phyloP scores from a whole-genome alignment of 2,797 vertebrate species.

The Glossophaga mutica region DNA sequence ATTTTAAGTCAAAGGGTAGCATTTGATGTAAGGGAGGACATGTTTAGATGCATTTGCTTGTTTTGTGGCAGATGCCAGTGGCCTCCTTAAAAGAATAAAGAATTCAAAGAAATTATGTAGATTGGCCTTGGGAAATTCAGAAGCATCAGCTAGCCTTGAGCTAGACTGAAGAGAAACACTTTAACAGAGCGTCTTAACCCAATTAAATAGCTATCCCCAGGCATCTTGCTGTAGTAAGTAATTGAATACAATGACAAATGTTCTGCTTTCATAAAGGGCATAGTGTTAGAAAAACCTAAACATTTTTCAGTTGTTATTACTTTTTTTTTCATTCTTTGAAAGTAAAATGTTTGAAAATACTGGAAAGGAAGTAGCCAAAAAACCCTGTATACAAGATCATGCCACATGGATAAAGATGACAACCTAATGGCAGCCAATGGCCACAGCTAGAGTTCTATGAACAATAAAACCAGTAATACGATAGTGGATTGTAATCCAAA shows the following conservation, averaged over 20 bases:
- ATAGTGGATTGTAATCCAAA: neutral
- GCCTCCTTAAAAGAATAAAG: neutral
- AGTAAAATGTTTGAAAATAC: conserved; percentile 27
- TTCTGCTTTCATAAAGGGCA: conserved; percentile 60
- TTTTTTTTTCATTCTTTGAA: conserved; percentile 18
- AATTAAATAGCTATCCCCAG: conserved; percentile 64
- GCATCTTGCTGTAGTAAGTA: conserved; percentile 60
- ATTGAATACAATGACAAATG: conserved; percentile 71
- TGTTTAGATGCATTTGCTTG: neutral
- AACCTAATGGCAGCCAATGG: neutral
- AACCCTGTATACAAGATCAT: neutral
- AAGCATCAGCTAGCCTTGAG: conserved; percentile 45
- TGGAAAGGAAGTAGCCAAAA: neutral
- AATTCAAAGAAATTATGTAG: conserved; percentile 53
- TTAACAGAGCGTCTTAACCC: conserved; percentile 65
- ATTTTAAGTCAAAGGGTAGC: neutral
- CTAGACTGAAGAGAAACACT: conserved; percentile 51
- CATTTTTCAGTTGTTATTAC: conserved; percentile 47
- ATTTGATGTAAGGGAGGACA: neutral
- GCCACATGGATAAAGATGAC: neutral
- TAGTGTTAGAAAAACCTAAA: conserved; percentile 54
- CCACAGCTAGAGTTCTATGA: neutral
- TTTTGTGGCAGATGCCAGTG: neutral
- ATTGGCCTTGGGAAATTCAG: conserved; percentile 53
- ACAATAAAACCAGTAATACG: neutral